Conservation (phyloP, 2,113 vertebrate genomes). For the Mellivora capensis region DNA sequence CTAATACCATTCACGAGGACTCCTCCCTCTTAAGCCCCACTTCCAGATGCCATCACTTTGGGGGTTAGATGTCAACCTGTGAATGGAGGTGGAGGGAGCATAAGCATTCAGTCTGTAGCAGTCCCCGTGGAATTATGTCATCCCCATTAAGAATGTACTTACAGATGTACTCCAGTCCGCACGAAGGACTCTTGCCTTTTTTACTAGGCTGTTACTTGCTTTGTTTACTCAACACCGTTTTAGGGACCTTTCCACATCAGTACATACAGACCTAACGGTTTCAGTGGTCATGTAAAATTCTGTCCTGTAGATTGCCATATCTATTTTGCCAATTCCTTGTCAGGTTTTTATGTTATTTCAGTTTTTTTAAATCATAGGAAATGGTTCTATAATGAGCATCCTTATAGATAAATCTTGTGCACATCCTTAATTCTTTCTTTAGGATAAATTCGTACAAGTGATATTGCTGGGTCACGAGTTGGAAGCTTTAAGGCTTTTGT, state of each 20-base stretch:
- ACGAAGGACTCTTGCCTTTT: background rate
- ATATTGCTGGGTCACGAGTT: background rate
- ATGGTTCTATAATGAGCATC: background rate
- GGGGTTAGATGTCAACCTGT: background rate
- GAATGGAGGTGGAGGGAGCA: background rate
- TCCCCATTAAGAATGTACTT: background rate
- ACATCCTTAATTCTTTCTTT: background rate
- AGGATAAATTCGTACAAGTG: background rate
- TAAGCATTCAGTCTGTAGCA: background rate
- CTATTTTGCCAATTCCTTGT: background rate
- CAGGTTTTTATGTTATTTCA: background rate
- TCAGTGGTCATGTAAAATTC: slow-evolving; percentile 3
- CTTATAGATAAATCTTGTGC: background rate
- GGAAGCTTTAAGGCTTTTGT: background rate
- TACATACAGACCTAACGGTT: background rate
- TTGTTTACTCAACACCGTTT: background rate
- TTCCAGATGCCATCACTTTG: background rate
- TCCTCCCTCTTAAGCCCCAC: background rate
- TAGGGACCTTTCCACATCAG: background rate
- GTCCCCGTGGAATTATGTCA: background rate
- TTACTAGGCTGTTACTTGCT: background rate
- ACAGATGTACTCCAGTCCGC: no score
- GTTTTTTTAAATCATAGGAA: background rate
- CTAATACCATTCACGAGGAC: background rate
- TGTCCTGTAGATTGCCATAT: background rate